Percentiles rank a stretch among this genome's conserved stretches.
These are phyloP conservation scores for Colostygia pectinataria DNA, from an alignment of 2,888 invertebrate genomes.

Conservation along the genomic window DNA sequence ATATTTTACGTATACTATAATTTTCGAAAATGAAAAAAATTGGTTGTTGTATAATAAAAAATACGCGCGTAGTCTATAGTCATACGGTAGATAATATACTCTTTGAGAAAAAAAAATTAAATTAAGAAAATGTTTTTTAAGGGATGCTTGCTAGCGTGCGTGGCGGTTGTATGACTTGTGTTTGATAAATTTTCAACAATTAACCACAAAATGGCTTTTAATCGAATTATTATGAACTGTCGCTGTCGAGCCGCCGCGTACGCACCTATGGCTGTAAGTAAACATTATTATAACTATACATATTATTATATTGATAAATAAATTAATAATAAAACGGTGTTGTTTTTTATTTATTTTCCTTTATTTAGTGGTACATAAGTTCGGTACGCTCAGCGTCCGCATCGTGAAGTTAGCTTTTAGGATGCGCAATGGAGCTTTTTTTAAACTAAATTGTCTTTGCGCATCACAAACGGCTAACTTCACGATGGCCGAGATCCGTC, in stretches of 20 bases:
- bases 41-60: constrained; percentile 70
- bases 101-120: constrained; percentile 43
- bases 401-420: no score
- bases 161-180: constrained; percentile 30
- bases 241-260: constrained; percentile 36
- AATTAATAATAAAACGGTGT: constrained; percentile 79
- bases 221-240: constrained; percentile 30
- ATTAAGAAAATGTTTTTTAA: constrained; percentile 60
- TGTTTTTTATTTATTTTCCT: constrained; percentile 42
- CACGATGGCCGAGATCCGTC: no score
- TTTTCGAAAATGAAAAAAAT: constrained; percentile 43
- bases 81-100: constrained; percentile 46
- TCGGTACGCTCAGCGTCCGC: no score
- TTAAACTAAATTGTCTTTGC: no score
- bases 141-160: constrained; percentile 58
- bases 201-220: constrained; percentile 40
- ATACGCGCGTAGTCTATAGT: constrained; percentile 45
- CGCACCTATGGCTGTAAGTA: constrained; percentile 77
- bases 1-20: constrained; percentile 38
- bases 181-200: constrained; percentile 50
- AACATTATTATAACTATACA: constrained; percentile 74
- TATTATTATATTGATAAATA: constrained; percentile 82
- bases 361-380: no score
- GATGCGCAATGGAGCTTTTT: no score
- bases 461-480: no score